These are phyloP conservation scores for Agrochola macilenta DNA, from an alignment of 2,888 invertebrate species.

Conservation along the genomic window DNA sequence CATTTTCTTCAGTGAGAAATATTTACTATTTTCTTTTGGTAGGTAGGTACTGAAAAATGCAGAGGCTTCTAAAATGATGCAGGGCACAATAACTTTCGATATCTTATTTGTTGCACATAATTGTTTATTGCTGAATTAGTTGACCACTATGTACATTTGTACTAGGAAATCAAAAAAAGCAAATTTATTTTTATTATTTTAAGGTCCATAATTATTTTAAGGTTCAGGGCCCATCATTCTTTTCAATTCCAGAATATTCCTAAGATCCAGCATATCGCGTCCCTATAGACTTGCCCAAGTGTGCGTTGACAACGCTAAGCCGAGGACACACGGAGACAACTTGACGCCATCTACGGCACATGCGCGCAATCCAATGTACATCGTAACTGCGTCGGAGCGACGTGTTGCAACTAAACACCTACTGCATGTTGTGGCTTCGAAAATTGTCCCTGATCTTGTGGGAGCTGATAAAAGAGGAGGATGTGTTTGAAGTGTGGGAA, in stretches of 20 bases:
- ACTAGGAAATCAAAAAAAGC: neutral
- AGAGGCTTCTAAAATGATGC: neutral
- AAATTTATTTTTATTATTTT: neutral
- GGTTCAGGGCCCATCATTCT: no score
- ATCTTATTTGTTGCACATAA: neutral
- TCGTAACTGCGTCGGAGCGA: conserved; percentile 55
- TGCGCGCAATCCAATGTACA: conserved; percentile 69
- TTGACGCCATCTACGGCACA: conserved; percentile 77
- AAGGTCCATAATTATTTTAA: neutral
- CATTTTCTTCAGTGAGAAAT: neutral
- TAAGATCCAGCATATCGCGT: conserved; percentile 32
- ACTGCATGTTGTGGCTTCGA: conserved; percentile 43
- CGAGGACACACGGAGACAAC: conserved; percentile 76
- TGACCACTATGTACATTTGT: neutral
- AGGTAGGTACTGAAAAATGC: neutral
- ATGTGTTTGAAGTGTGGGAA: neutral
- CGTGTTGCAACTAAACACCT: conserved; percentile 62
- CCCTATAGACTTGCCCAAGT: conserved; percentile 43
- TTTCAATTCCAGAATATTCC: neutral
- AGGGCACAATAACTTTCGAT: neutral
- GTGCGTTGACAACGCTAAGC: conserved; percentile 56
- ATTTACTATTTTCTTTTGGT: neutral
- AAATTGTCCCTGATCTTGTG: conserved; percentile 55
- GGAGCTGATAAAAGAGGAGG: neutral
- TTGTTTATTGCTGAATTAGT: neutral